phyloP scores from a whole-genome alignment of 2,888 invertebrate genomes.

The Orthosia gothica region DNA sequence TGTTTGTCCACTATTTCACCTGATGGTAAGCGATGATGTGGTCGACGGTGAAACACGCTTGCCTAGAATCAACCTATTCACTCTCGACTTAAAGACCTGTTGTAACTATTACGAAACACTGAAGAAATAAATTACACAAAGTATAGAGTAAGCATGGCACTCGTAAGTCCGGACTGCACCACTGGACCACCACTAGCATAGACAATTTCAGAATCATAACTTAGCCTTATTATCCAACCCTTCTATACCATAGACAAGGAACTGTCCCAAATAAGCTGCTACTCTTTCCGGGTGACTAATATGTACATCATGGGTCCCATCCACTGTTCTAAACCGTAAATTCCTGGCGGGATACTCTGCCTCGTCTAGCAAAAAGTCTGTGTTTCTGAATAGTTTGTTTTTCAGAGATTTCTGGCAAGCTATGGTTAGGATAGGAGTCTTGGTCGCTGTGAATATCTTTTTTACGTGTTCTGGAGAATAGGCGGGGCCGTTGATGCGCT shows the following conservation, averaged over 20 bases:
- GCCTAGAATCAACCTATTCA: neutral
- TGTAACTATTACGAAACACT: neutral
- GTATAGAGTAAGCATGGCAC: neutral
- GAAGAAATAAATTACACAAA: neutral
- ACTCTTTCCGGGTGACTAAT: slow-evolving; percentile 90
- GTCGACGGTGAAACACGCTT: neutral
- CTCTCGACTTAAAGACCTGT: neutral
- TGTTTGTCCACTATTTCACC: neutral
- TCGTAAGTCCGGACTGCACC: neutral
- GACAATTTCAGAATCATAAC: slow-evolving; percentile 68
- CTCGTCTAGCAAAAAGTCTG: slow-evolving; percentile 78
- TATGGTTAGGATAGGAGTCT: slow-evolving; percentile 77
- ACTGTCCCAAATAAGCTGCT: slow-evolving; percentile 81
- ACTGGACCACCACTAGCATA: neutral
- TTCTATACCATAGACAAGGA: slow-evolving; percentile 79
- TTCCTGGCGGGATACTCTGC: slow-evolving; percentile 71
- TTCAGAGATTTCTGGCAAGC: slow-evolving; percentile 72
- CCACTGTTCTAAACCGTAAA: slow-evolving; percentile 79
- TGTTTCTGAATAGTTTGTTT: slow-evolving; percentile 69
- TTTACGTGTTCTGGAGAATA: slow-evolving; percentile 77
- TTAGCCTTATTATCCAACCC: slow-evolving; percentile 79
- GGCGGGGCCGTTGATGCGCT: slow-evolving; percentile 78
- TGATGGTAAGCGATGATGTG: neutral
- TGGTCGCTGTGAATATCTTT: slow-evolving; percentile 75
- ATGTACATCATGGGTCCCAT: slow-evolving; percentile 92